A percentile compares a stretch with the other conserved stretches of the same genome.
Evolutionary conservation across 1,140 invertebrate species (phyloP).

Genomic region (Apocrypta bakeri): DNA sequence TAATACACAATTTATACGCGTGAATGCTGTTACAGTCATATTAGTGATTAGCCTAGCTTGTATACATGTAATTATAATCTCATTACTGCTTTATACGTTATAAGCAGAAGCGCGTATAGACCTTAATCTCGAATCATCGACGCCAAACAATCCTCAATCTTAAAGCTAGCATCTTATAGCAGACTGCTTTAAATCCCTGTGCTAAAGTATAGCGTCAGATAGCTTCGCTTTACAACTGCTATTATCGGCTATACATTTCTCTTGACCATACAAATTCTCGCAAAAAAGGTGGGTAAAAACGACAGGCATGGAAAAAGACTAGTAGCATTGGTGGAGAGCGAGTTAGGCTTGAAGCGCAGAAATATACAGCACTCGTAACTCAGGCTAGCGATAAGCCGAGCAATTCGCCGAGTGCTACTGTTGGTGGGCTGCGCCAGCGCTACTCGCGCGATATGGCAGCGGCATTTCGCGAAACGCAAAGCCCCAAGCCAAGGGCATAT

Average conservation of each 20-base stretch:
- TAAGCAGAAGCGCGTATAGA: neutral
- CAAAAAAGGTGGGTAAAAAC: neutral
- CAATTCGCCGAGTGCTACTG: conserved; percentile 44
- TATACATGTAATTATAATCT: neutral
- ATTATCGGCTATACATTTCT: neutral
- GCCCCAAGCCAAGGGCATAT: conserved; percentile 35
- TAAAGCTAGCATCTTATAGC: neutral
- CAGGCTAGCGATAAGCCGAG: conserved; percentile 41
- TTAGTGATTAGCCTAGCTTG: too few species aligned
- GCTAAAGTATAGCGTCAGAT: neutral
- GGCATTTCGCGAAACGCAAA: conserved; percentile 33
- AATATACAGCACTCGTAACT: conserved; percentile 37
- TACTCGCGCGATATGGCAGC: conserved; percentile 3
- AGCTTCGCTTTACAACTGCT: neutral
- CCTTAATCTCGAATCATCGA: neutral
- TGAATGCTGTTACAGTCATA: too few species aligned
- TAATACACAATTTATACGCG: too few species aligned
- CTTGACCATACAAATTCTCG: neutral
- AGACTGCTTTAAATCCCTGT: neutral
- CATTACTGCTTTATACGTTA: too few species aligned
- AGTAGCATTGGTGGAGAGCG: neutral
- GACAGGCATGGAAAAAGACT: neutral
- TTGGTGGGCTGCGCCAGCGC: neutral
- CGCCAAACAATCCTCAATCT: neutral
- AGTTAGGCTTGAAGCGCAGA: neutral